Conservation (phyloP, 2,797 vertebrate species). For the Prionace glauca region DNA sequence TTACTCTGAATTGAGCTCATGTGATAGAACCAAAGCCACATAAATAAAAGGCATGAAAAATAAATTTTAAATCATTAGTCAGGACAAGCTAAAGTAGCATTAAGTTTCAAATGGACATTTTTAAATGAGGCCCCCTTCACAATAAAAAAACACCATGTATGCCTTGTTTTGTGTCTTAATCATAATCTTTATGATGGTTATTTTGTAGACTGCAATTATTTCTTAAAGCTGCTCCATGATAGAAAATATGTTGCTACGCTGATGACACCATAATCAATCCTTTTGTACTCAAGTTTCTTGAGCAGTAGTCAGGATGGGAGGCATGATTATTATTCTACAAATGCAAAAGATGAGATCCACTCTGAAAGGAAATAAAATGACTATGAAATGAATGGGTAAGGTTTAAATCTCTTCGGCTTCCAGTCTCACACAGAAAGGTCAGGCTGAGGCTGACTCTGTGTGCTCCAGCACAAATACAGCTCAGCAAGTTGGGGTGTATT, state of each 20-base stretch:
- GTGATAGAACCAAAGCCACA: conserved; percentile 17
- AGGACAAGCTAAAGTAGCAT: neutral
- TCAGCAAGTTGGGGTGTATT: neutral
- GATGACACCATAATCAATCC: conserved; percentile 27
- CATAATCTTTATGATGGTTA: conserved; percentile 4
- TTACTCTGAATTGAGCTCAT: neutral
- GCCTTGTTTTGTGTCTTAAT: conserved; percentile 34
- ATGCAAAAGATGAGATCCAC: neutral
- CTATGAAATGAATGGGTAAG: neutral
- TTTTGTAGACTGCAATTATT: conserved; percentile 27
- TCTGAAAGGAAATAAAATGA: conserved; percentile 19
- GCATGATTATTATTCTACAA: conserved; percentile 14
- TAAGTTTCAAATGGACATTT: neutral
- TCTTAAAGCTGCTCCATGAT: neutral
- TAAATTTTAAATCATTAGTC: conserved; percentile 19
- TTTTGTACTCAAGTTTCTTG: conserved; percentile 17
- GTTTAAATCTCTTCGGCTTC: neutral
- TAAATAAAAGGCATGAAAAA: conserved; percentile 9
- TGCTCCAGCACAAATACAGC: neutral
- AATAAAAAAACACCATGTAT: conserved; percentile 17
- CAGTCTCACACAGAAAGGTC: neutral
- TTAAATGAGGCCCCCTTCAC: conserved; percentile 10
- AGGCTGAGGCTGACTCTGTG: neutral
- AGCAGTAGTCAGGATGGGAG: neutral
- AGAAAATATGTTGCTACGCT: neutral